Evolutionary conservation across 1,140 invertebrate genomes (phyloP).

Genomic region (Coelopa frigida): DNA sequence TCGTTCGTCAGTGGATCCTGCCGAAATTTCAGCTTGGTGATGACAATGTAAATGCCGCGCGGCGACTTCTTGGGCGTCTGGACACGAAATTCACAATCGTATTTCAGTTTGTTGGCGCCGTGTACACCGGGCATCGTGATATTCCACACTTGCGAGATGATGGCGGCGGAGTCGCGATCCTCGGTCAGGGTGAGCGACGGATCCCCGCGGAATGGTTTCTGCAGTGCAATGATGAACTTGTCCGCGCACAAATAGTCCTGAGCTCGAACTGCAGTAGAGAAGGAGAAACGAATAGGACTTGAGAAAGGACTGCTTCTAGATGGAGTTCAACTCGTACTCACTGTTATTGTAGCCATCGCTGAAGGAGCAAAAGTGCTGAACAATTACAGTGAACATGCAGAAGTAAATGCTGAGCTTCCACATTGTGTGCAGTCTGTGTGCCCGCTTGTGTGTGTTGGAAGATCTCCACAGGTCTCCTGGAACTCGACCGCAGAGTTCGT

Average conservation of each 20-base stretch:
- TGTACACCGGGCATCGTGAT: slow-evolving; percentile 30
- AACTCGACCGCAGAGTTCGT: no score
- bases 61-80: slow-evolving; percentile 29
- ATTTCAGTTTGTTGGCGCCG: slow-evolving; percentile 33
- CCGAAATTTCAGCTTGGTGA: slow-evolving; percentile 35
- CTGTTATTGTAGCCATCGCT: slow-evolving; percentile 4
- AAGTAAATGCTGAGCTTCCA: neutral
- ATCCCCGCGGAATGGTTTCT: slow-evolving; percentile 33
- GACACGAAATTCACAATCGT: slow-evolving; percentile 36
- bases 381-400: neutral
- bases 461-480: no score
- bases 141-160: slow-evolving; percentile 39
- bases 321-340: neutral
- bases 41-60: slow-evolving; percentile 36
- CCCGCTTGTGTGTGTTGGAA: no score
- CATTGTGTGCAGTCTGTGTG: slow-evolving; percentile 2
- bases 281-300: neutral
- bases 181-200: slow-evolving; percentile 30
- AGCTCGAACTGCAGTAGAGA: slow-evolving; percentile 20
- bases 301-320: no score
- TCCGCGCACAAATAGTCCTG: slow-evolving; percentile 37
- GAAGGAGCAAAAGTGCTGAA: neutral
- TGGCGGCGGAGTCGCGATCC: slow-evolving; percentile 34
- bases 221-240: slow-evolving; percentile 25
- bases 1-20: slow-evolving; percentile 27